These are phyloP conservation scores for Phyllopteryx taeniolatus DNA, from an alignment of 2,113 vertebrate species.

Conservation along the genomic window DNA sequence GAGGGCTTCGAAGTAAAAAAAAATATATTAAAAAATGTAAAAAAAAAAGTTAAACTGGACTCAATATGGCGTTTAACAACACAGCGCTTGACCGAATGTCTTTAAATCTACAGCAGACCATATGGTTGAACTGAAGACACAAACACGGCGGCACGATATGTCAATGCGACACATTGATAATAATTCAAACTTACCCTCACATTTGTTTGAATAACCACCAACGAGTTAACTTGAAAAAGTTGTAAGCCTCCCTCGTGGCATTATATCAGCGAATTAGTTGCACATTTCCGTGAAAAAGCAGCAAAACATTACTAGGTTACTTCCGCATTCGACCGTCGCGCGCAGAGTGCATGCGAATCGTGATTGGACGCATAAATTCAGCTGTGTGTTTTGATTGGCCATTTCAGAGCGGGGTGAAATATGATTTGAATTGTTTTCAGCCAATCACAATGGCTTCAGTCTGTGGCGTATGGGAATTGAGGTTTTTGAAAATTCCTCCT, in stretches of 20 bases:
- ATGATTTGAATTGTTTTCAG: conserved; percentile 16
- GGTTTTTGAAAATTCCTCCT: no score
- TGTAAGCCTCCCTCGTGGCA: neutral
- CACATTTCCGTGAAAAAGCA: neutral
- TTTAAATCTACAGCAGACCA: neutral
- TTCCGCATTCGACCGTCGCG: conserved; percentile 67
- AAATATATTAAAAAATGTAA: no score
- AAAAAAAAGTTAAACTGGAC: neutral
- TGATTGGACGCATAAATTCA: conserved; percentile 55
- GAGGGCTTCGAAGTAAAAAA: neutral
- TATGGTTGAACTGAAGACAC: neutral
- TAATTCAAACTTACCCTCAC: conserved; percentile 27
- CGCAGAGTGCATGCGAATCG: conserved; percentile 11
- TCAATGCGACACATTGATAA: neutral
- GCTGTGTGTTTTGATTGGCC: conserved; percentile 33
- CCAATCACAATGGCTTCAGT: neutral
- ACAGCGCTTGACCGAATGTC: neutral
- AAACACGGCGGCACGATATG: neutral
- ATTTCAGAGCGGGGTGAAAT: neutral
- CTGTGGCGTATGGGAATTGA: no score
- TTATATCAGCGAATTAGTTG: neutral
- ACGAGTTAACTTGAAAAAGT: neutral
- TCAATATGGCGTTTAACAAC: neutral
- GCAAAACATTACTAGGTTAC: conserved; percentile 7
- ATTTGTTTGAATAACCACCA: neutral